Evolutionary conservation across 2,797 vertebrate genomes (phyloP).

Genomic region (Galagoides demidoff): DNA sequence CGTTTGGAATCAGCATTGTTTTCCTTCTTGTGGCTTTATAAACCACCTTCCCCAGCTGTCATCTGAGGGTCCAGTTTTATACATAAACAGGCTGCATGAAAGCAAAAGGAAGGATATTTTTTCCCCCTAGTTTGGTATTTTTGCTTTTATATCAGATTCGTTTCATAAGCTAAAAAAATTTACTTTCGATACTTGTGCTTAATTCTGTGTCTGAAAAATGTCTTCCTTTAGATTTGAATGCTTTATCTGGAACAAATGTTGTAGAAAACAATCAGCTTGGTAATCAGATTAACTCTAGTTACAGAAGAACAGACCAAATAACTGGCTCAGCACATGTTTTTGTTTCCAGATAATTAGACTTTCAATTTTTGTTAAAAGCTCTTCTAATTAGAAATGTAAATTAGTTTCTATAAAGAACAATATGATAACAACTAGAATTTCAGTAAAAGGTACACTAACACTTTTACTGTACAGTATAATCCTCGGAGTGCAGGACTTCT

Average conservation of each 20-base stretch:
- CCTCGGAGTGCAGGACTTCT: not conserved
- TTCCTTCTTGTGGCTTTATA: not conserved
- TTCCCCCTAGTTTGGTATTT: not conserved
- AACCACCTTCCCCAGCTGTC: fast-evolving
- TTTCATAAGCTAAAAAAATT: not conserved
- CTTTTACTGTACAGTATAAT: not conserved
- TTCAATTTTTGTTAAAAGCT: conserved; percentile 43
- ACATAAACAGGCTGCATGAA: not conserved
- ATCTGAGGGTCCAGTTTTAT: not conserved
- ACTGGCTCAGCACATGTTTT: not conserved
- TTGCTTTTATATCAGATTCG: conserved; percentile 3
- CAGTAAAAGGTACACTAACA: not conserved
- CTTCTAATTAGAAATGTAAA: not conserved
- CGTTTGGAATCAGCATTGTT: not conserved
- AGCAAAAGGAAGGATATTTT: not conserved
- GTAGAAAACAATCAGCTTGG: not conserved
- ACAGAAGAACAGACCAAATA: not conserved
- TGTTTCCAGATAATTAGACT: conserved; percentile 9
- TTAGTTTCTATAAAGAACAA: not conserved
- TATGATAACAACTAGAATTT: not conserved
- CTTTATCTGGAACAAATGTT: not conserved
- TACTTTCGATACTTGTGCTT: not conserved
- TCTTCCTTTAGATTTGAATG: not conserved
- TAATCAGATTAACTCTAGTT: not conserved
- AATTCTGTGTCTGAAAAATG: not conserved